Conservation (phyloP, 2,888 invertebrate genomes). For the Rotaria magnacalcarata region DNA sequence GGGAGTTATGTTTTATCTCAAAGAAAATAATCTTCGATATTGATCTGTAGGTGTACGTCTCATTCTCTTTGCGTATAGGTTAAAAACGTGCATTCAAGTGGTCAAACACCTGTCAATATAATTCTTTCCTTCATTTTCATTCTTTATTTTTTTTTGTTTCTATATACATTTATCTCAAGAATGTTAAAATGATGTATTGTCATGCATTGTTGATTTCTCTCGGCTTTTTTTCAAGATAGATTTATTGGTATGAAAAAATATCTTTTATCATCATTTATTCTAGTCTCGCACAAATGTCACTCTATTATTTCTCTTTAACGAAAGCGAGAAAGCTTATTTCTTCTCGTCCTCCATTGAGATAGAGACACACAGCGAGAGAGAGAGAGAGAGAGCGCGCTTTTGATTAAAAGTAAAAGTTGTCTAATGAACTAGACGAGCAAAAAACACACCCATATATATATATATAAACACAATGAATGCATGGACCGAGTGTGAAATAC, state of each 20-base stretch:
- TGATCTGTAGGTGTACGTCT: background rate
- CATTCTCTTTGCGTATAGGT: background rate
- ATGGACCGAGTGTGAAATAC: conserved; percentile 22
- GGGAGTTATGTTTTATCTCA: background rate
- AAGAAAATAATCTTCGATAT: conserved; percentile 37
- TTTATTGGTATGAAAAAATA: background rate
- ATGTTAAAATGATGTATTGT: conserved; percentile 11
- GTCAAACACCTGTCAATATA: conserved; percentile 34
- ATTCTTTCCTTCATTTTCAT: background rate
- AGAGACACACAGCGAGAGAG: too few species aligned
- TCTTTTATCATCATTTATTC: conserved; percentile 25
- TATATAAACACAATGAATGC: background rate
- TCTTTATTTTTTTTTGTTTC: background rate
- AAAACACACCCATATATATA: background rate
- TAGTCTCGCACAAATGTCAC: conserved; percentile 21
- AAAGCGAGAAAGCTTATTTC: background rate
- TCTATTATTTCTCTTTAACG: conserved; percentile 1
- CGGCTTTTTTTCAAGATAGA: background rate
- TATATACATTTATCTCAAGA: background rate
- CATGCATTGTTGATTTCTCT: conserved; percentile 36
- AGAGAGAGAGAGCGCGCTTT: background rate
- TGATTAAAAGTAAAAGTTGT: conserved; percentile 29
- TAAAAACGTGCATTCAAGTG: conserved; percentile 28
- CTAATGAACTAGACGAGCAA: conserved; percentile 29
- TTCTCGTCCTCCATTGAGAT: background rate